phyloP scores from a whole-genome alignment of 1,140 invertebrate genomes.

The Protaetia brevitarsis region DNA sequence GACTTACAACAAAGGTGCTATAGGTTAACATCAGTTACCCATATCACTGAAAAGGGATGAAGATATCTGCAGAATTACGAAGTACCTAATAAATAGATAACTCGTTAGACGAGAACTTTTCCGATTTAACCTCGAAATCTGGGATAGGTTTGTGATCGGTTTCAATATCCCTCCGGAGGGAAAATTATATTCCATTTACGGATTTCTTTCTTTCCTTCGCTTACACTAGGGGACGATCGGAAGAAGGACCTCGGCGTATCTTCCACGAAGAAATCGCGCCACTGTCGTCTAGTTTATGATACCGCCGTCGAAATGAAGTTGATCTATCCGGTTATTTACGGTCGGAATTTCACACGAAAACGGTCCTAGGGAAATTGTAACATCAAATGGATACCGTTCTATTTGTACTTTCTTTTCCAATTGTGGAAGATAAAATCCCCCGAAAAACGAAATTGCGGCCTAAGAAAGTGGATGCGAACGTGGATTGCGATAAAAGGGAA shows the following conservation, averaged over 20 bases:
- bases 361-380: background rate
- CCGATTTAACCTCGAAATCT: background rate
- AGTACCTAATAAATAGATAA: conserved; percentile 12
- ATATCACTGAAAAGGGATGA: background rate
- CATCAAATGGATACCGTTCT: background rate
- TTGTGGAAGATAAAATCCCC: background rate
- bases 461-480: too few relatives aligned
- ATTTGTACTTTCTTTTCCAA: background rate
- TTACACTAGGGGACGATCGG: too few relatives aligned
- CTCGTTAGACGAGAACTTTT: conserved; percentile 12
- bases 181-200: conserved; percentile 18
- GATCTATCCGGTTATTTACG: conserved; percentile 16
- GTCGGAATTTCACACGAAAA: background rate
- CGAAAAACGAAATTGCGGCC: too few relatives aligned
- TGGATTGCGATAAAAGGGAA: too few relatives aligned
- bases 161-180: conserved; percentile 1
- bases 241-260: too few relatives aligned
- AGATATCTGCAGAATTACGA: background rate
- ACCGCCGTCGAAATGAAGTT: background rate
- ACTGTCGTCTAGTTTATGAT: conserved; percentile 15
- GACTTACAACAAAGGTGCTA: too few relatives aligned
- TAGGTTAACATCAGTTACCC: too few relatives aligned
- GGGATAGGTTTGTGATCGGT: conserved; percentile 1
- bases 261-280: too few relatives aligned
- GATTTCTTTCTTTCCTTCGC: background rate